A percentile compares a stretch with the other conserved stretches of the same genome.
Evolutionary conservation across 2,797 vertebrate genomes (phyloP).

Genomic region (Pseudochromis fuscus): DNA sequence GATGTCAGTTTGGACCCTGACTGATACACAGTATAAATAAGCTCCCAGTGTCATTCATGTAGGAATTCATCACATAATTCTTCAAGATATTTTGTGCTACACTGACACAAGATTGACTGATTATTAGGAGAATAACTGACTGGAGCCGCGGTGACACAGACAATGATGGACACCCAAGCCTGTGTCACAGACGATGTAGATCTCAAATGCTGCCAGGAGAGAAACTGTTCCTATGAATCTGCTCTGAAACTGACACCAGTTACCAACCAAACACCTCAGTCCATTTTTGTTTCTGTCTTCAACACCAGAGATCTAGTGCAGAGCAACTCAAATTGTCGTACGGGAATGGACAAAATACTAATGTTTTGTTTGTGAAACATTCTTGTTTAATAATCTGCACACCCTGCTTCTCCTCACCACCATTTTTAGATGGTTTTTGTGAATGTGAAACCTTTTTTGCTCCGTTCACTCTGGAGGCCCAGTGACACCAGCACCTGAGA

Average conservation of each 20-base stretch:
- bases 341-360: no score
- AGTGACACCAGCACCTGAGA: background rate
- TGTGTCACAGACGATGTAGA: constrained; percentile 54
- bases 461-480: background rate
- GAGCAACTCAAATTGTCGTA: background rate
- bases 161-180: constrained; percentile 43
- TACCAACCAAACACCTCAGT: constrained; percentile 36
- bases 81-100: constrained; percentile 31
- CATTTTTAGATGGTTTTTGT: constrained; percentile 10
- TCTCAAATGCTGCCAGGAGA: constrained; percentile 44
- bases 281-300: constrained; percentile 30
- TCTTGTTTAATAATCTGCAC: background rate
- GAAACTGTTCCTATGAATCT: constrained; percentile 40
- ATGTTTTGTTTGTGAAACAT: background rate
- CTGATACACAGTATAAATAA: constrained; percentile 32
- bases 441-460: background rate
- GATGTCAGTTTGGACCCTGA: constrained; percentile 31
- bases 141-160: constrained; percentile 41
- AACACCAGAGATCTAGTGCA: background rate
- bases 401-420: background rate
- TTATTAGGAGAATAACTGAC: constrained; percentile 68
- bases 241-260: constrained; percentile 49
- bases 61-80: constrained; percentile 40
- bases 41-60: constrained; percentile 47
- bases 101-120: constrained; percentile 41